These are phyloP conservation scores for Phrynocephalus versicolor DNA, from an alignment of 2,113 vertebrate genomes.

Conservation along the genomic window DNA sequence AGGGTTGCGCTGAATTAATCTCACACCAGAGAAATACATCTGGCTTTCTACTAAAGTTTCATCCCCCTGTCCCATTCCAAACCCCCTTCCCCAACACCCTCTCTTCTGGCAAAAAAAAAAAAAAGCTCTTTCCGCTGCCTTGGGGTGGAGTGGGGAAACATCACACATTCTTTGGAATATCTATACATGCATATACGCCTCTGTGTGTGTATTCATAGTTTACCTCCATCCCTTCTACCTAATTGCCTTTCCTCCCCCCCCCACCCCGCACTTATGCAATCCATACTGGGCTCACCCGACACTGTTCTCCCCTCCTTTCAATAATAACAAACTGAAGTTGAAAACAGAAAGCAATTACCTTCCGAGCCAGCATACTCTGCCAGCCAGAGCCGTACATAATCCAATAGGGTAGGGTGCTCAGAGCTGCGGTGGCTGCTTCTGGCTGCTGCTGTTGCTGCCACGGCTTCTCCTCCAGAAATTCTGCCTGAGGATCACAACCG, in stretches of 20 bases:
- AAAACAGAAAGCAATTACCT: conserved; percentile 50
- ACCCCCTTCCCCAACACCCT: background rate
- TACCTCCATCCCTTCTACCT: fast-evolving
- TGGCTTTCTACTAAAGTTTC: conserved; percentile 12
- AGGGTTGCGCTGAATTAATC: conserved; percentile 16
- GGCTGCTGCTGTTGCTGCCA: background rate
- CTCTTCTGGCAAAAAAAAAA: background rate
- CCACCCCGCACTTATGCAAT: conserved; percentile 36
- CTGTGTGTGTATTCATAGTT: background rate
- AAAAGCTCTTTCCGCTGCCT: background rate
- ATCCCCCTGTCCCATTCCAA: background rate
- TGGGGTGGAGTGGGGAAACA: background rate
- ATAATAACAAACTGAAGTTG: conserved; percentile 59
- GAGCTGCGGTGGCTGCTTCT: background rate
- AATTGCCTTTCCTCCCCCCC: background rate
- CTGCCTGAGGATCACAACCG: background rate
- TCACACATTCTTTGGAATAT: conserved; percentile 1
- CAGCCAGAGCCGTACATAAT: conserved; percentile 20
- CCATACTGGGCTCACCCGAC: conserved; percentile 10
- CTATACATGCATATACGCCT: background rate
- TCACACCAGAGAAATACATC: conserved; percentile 47
- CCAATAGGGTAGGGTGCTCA: background rate
- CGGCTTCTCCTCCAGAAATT: background rate
- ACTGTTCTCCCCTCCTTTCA: conserved; percentile 16
- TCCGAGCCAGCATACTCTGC: background rate